Evolutionary conservation across 2,888 invertebrate genomes (phyloP), one percentile per base, ranked within the genome.

Genomic region (Linhomoeus sp.): DNA sequence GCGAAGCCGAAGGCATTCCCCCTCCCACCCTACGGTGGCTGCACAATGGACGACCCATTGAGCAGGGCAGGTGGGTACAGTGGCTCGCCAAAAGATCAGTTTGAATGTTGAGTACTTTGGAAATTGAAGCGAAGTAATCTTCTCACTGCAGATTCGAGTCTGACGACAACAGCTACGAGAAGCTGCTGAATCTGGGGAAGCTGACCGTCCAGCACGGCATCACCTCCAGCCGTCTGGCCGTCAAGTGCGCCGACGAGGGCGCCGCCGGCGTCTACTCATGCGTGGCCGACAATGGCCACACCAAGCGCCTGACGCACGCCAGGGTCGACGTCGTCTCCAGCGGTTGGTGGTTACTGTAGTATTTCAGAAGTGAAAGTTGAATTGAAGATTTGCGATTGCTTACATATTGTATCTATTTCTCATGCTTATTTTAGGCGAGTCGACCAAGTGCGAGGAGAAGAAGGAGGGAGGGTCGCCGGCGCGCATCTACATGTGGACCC

Each of bases 1-100:
- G 87, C 63, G 77, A 77, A 53, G 78, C 77, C 1, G 73, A 75
- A 56, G 85, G 82, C 1, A 76, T 75, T 41, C 85, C 83, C 1
- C 73, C 78, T 0, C 86, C 86, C 0, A 72, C 72, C 1, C 74
- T 84, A n/a, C 75, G 77, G 56, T 87, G 86, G 86, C 67, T 80
- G 54, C 78, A 76, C 57, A 79, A 81, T 48, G 76, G 77, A 14
- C 41, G 25, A 40, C 49, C 23, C 12, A 15, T 60, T 22, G 47
- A 56, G 17, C 50, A 49, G 29, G 48, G 25, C 19, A 3, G 23
- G 2, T 5, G 29, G 7, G 29, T 12, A 9, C 29, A 12, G 7
- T 29, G 7, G 29, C 29, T 29, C 29, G 29, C 29, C n/a, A n/a
- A n/a, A n/a, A n/a, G n/a, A n/a, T n/a, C n/a, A n/a, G n/a, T n/a